phyloP scores from a whole-genome alignment of 2,113 vertebrate genomes.

The Scalopus aquaticus region DNA sequence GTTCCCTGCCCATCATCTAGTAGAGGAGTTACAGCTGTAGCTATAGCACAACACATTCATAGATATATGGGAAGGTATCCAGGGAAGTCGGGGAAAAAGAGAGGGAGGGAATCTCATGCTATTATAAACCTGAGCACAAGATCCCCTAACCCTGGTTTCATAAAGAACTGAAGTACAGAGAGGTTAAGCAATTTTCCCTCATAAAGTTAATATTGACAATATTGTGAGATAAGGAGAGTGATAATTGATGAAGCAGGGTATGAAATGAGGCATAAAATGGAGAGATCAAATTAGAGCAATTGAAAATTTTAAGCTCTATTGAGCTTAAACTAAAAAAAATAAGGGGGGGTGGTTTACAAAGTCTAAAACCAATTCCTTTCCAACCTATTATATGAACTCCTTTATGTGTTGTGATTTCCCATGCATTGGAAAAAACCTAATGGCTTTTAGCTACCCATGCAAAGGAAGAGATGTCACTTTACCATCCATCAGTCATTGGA shows the following conservation, averaged over 20 bases:
- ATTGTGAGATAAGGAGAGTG: neutral
- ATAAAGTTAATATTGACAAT: neutral
- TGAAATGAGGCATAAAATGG: conserved; percentile 51
- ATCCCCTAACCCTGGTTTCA: neutral
- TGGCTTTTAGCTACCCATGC: neutral
- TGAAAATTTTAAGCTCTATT: neutral
- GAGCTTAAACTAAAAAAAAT: neutral
- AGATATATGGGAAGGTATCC: neutral
- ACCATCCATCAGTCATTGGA: neutral
- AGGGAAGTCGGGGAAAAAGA: no score
- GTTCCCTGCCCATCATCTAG: neutral
- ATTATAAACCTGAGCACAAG: neutral
- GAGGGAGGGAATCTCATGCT: neutral
- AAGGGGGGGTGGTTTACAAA: neutral
- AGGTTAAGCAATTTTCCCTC: neutral
- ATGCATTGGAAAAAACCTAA: neutral
- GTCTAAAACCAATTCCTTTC: neutral
- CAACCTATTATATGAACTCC: neutral
- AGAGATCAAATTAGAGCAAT: neutral
- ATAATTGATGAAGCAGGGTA: conserved; percentile 35
- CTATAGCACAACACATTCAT: neutral
- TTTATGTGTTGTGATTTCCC: neutral
- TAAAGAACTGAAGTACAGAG: neutral
- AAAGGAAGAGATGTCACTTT: neutral
- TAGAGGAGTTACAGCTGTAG: neutral